Conservation (phyloP, 2,888 invertebrate genomes). For the Apodemia mormo region DNA sequence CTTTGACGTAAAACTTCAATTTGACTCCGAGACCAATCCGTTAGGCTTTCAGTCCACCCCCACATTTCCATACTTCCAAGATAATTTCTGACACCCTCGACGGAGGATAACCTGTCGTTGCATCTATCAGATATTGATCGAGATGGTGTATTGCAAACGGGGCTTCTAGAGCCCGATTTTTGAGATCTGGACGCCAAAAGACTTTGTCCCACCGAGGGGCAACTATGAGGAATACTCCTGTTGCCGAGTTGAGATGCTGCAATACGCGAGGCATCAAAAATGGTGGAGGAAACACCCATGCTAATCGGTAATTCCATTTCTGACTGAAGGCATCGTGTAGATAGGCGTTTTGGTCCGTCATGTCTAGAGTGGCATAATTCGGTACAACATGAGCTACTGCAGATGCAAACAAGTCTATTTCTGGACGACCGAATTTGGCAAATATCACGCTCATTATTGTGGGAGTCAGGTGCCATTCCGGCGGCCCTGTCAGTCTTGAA, state of each 20-base stretch:
- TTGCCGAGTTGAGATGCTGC: constrained; percentile 32
- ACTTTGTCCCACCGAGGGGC: constrained; percentile 40
- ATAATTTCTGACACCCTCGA: constrained; percentile 25
- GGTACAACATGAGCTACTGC: constrained; percentile 35
- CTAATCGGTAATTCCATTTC: constrained; percentile 35
- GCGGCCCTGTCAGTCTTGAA: constrained; percentile 29
- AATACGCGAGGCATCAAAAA: constrained; percentile 34
- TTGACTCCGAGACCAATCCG: neutral
- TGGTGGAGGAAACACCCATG: constrained; percentile 41
- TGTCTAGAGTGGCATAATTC: constrained; percentile 15
- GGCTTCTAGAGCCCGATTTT: constrained; percentile 24
- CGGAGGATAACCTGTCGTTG: constrained; percentile 30
- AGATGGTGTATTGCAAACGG: constrained; percentile 29
- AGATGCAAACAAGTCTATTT: constrained; percentile 42
- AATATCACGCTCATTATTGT: constrained; percentile 29
- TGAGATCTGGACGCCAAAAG: constrained; percentile 40
- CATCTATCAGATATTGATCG: constrained; percentile 25
- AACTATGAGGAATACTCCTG: constrained; percentile 27
- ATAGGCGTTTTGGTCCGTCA: constrained; percentile 30
- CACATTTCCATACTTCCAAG: constrained; percentile 32
- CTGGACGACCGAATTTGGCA: constrained; percentile 36
- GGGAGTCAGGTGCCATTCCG: constrained; percentile 28
- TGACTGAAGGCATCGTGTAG: constrained; percentile 37
- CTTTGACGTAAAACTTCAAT: constrained; percentile 8
- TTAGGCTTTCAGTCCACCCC: constrained; percentile 18